Evolutionary conservation across 2,113 vertebrate species (phyloP), one percentile per base, ranked within the genome.

Genomic region (Muscicapa adusta): DNA sequence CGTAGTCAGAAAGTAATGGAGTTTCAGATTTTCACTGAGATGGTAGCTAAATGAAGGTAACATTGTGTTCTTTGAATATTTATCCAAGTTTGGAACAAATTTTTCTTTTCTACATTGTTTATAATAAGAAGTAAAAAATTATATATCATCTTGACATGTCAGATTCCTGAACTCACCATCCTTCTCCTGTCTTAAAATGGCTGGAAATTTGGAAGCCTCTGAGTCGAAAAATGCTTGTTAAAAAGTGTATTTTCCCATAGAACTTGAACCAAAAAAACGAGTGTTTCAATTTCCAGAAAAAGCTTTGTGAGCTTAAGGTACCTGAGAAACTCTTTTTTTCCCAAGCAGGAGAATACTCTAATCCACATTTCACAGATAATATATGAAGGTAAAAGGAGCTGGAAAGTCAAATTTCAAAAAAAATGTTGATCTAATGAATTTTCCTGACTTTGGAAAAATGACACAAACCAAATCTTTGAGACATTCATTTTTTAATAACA

Each of bases 391-490:
- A 72, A 83, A 77, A 71, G 51, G 43, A 67, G 51, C 15, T 38
- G 18, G 68, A 92, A 91, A 88, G 38, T 62, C 18, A 91, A 42
- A 23, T 80, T 88, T 84, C 48, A 93, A 84, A 90, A 29, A 89
- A 91, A 92, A 74, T 48, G 25, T 83, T 81, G 26, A 93, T 67
- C 33, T 93, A 95, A 86, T 93, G 53, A 88, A 76, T 96, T 96
- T 93, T 94, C 92, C 88, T 79, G 61, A 78, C 63, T 94, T 87
- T 65, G 76, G 76, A 74, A 94, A 93, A 91, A 43, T 2, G 36
- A 34, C 62, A 68, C 23, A 72, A 92, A 74, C 56, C 17, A 85
- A 85, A 65, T 83, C 50, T 84, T 95, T 61, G 72, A 90, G 40
- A 77, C 51, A 71, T 14, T 91, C 17, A 63, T 84, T 93, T 93